A percentile compares a stretch with the other conserved stretches of the same genome.
phyloP scores from a whole-genome alignment of 1,140 invertebrate genomes.

The Protaetia brevitarsis region DNA sequence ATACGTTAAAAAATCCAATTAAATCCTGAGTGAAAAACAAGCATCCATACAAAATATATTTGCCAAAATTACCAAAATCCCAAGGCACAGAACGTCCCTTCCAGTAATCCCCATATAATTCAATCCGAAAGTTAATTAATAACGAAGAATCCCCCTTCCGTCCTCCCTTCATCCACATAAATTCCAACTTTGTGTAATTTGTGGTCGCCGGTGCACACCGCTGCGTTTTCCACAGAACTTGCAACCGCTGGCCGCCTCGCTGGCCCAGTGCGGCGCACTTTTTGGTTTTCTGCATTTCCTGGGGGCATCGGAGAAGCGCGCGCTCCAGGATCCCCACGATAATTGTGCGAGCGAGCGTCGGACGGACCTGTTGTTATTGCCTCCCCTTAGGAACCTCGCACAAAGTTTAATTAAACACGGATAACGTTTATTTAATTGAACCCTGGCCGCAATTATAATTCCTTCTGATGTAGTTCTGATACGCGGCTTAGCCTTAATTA shows the following conservation, averaged over 20 bases:
- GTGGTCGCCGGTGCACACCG: not conserved
- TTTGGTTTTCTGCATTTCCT: slow-evolving; percentile 14
- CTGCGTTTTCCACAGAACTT: too few relatives aligned
- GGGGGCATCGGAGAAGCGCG: too few relatives aligned
- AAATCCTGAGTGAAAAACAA: too few relatives aligned
- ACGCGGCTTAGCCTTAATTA: not conserved
- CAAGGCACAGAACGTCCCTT: too few relatives aligned
- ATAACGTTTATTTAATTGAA: slow-evolving; percentile 11
- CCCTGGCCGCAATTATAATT: not conserved
- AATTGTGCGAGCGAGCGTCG: too few relatives aligned
- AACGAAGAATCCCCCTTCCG: not conserved
- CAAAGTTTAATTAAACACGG: slow-evolving; percentile 6
- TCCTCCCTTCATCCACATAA: too few relatives aligned
- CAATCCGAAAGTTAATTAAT: slow-evolving; percentile 10
- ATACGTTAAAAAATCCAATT: too few relatives aligned
- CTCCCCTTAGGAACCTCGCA: not conserved
- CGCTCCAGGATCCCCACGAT: too few relatives aligned
- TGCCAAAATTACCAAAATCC: too few relatives aligned
- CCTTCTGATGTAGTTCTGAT: slow-evolving; percentile 8
- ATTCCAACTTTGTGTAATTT: not conserved
- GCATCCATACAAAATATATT: too few relatives aligned
- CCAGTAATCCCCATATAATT: not conserved
- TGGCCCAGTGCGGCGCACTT: not conserved
- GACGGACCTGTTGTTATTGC: slow-evolving; percentile 10
- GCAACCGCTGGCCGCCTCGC: not conserved